Conservation (phyloP, 2,113 vertebrate species). For the Galbula dea region DNA sequence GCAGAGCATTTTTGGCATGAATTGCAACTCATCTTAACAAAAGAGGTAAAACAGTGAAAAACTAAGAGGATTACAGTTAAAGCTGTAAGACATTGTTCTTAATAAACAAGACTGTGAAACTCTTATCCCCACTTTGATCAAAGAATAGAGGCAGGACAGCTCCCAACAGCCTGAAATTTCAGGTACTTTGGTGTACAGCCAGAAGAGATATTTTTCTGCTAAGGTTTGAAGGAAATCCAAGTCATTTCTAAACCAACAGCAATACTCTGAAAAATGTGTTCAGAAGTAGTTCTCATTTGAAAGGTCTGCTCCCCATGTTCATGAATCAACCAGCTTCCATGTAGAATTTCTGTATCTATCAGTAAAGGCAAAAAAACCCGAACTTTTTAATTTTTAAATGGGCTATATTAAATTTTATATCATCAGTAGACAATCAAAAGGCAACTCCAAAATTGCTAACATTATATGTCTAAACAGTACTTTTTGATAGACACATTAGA, state of each 20-base stretch:
- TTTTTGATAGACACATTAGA: not conserved
- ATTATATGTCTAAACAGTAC: not conserved
- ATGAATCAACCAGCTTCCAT: not conserved
- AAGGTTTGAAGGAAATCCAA: not conserved
- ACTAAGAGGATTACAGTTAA: not conserved
- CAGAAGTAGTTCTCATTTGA: not conserved
- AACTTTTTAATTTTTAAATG: not conserved
- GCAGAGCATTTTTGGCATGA: constrained; percentile 22
- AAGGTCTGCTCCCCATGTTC: not conserved
- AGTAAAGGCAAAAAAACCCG: not conserved
- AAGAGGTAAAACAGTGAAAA: not conserved
- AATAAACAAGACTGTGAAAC: not conserved
- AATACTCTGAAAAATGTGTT: not conserved
- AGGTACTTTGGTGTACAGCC: not conserved
- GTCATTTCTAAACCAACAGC: not conserved
- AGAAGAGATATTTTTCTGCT: not conserved
- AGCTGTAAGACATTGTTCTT: not conserved
- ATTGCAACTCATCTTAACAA: not conserved
- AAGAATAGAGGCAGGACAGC: not conserved
- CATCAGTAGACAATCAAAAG: not conserved
- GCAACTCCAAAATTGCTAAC: not conserved
- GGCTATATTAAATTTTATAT: not conserved
- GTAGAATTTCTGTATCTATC: not conserved
- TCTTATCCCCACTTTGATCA: not conserved
- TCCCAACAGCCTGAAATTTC: not conserved